Base-by-base conservation (phyloP, 2,113 vertebrate species). In the Prinia subflava region DNA sequence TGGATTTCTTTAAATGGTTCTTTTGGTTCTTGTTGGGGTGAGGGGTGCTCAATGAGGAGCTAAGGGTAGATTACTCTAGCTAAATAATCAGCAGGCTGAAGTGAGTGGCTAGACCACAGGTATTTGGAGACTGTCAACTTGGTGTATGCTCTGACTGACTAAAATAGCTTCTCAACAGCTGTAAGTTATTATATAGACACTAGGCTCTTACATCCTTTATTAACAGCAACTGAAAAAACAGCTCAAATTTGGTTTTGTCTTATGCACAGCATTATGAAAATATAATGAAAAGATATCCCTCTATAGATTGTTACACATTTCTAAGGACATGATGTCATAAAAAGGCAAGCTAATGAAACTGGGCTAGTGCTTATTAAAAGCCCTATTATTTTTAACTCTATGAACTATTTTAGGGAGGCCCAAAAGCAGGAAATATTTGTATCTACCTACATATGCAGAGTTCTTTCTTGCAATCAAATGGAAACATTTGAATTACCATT, bases 111-210 rank as follows among this genome's bases (percentile, higher is more conserved):
- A 82, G 47, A 69, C 70, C 87, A 91, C 91, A 92, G 89, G 81
- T 91, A 96, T 96, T 92, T 92, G 87, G 84, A 95, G 70, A 52
- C 81, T 85, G 60, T 78, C 89, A 89, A 64, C 22, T 71, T 89
- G 67, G 77, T 94, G 64, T 56, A 59, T 44, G 75, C 44, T 42
- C 65, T 89, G 77, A n/a, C 69, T 83, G 69, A 89, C 86, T 88
- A 68, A 97, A 92, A 94, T 87, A 82, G 35, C 68, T 94, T 79
- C 93, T 74, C 64, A n/a, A 81, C 88, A 93, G 86, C 82, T 91
- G 89, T 50, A 94, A 94, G 82, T 65, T 92, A 95, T 96, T 95
- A 94, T 79, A 62, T 79, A 91, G 94, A 92, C 31, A 81, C 76
- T 78, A 56, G 62, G 74, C 44, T 86, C 53, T 92, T 92, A 79